Conservation (phyloP, 2,113 vertebrate genomes). For the Scomber japonicus region DNA sequence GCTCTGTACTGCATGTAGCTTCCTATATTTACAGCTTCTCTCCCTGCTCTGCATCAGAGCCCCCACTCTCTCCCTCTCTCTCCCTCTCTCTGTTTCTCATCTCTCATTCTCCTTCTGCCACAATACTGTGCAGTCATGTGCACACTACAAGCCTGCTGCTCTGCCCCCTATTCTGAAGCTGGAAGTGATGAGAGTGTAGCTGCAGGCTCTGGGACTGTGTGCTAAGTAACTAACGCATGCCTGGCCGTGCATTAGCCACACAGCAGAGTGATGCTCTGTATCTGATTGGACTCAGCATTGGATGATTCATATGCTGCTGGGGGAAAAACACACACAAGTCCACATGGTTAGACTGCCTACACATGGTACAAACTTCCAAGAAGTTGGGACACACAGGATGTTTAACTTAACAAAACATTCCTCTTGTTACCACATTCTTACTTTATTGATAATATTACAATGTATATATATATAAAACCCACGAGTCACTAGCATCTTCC, state of each 20-base stretch:
- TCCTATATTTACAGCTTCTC: conserved; percentile 70
- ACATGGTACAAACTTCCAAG: conserved; percentile 32
- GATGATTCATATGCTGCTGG: conserved; percentile 63
- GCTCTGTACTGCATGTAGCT: conserved; percentile 52
- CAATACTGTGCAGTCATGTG: conserved; percentile 77
- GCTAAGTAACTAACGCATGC: conserved; percentile 3
- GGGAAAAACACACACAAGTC: conserved; percentile 69
- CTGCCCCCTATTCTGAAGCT: conserved; percentile 47
- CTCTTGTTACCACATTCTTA: background rate
- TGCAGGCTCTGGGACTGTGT: conserved; percentile 63
- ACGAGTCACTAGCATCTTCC: background rate
- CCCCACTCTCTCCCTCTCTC: conserved; percentile 54
- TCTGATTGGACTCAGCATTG: conserved; percentile 59
- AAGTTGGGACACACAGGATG: background rate
- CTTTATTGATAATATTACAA: background rate
- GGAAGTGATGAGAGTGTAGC: conserved; percentile 68
- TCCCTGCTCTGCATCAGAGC: conserved; percentile 71
- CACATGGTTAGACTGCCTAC: conserved; percentile 31
- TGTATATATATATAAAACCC: background rate
- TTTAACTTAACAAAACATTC: background rate
- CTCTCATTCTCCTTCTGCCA: conserved; percentile 72
- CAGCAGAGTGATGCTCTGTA: conserved; percentile 40
- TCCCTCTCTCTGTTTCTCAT: conserved; percentile 46
- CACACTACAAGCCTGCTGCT: conserved; percentile 62
- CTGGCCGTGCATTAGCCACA: conserved; percentile 39